phyloP scores from a whole-genome alignment of 2,113 vertebrate species.

The Tenebrosternarchus preto region DNA sequence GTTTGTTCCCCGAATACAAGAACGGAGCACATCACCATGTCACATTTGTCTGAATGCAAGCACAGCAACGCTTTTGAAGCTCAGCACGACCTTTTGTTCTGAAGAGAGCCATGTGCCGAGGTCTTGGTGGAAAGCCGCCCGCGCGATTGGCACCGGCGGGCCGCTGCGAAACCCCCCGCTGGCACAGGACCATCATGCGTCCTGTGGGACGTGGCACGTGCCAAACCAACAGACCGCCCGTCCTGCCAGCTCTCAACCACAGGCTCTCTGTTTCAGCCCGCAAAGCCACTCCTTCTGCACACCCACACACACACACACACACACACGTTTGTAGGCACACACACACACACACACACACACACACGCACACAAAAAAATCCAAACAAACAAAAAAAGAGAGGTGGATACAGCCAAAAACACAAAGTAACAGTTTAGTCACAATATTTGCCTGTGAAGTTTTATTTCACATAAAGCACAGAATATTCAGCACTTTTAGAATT shows the following conservation, averaged over 20 bases:
- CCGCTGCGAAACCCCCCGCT: conserved; percentile 48
- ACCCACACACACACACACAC: conserved; percentile 34
- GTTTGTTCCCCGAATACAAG: neutral
- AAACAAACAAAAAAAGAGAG: neutral
- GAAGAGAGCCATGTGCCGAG: conserved; percentile 32
- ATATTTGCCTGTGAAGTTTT: neutral
- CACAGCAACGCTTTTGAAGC: conserved; percentile 35
- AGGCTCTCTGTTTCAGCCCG: conserved; percentile 45
- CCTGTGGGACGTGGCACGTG: conserved; percentile 49
- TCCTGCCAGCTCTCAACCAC: conserved; percentile 42
- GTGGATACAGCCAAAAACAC: neutral
- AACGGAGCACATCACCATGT: neutral
- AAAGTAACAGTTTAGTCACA: neutral
- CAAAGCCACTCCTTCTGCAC: conserved; percentile 33
- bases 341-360: neutral
- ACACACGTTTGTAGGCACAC: conserved; percentile 30
- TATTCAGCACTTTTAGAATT: neutral
- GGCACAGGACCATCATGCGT: conserved; percentile 51
- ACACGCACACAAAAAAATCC: neutral
- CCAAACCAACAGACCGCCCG: conserved; percentile 52
- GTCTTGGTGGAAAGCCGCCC: conserved; percentile 31
- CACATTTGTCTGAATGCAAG: conserved; percentile 17
- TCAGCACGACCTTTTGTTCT: conserved; percentile 33
- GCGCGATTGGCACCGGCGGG: conserved; percentile 38
- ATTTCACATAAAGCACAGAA: neutral